phyloP scores from a whole-genome alignment of 2,888 invertebrate species.

The Xanthorhoe spadicearia region DNA sequence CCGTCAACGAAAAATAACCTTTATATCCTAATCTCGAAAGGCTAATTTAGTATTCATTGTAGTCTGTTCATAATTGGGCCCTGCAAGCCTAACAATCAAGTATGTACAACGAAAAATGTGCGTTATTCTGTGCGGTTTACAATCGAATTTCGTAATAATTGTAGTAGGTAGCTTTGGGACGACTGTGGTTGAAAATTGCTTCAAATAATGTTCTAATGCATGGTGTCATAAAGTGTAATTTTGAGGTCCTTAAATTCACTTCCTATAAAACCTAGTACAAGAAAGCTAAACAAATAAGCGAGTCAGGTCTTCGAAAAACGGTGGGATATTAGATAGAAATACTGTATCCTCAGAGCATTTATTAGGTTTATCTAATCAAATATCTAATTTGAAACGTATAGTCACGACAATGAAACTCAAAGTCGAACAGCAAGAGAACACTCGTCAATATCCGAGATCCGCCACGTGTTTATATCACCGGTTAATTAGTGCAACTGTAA shows the following conservation, averaged over 20 bases:
- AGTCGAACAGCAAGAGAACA: neutral
- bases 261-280: too few species aligned
- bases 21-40: too few species aligned
- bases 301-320: neutral
- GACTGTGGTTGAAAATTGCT: neutral
- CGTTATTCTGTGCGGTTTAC: neutral
- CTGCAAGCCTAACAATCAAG: slow-evolving; percentile 40
- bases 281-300: neutral
- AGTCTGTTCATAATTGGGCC: slow-evolving; percentile 27
- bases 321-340: neutral
- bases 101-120: slow-evolving; percentile 7
- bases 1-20: slow-evolving; percentile 25
- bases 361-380: slow-evolving; percentile 64
- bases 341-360: slow-evolving; percentile 36
- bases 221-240: too few species aligned
- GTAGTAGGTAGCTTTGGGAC: neutral
- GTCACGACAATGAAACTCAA: slow-evolving; percentile 4
- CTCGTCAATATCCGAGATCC: slow-evolving; percentile 12
- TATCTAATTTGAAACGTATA: slow-evolving; percentile 13
- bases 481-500: slow-evolving; percentile 49
- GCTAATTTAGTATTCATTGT: too few species aligned
- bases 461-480: slow-evolving; percentile 32
- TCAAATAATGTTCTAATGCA: too few species aligned
- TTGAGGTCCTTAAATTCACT: too few species aligned
- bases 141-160: neutral